These are phyloP conservation scores for Acanthochromis polyacanthus DNA, from an alignment of 2,113 vertebrate species.

Conservation along the genomic window DNA sequence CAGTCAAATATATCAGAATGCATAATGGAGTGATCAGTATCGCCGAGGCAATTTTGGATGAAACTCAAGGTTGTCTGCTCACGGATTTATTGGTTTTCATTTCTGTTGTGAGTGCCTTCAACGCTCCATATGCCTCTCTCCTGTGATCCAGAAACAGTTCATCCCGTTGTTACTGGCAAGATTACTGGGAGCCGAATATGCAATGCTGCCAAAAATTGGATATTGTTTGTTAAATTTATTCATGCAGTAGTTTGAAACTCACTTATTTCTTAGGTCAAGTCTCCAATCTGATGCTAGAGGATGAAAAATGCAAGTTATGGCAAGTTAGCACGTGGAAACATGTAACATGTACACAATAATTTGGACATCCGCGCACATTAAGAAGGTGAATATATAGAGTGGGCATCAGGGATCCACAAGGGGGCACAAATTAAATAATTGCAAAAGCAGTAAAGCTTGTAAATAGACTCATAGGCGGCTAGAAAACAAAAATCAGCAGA, in stretches of 20 bases:
- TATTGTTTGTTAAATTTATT: constrained; percentile 33
- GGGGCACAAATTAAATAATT: constrained; percentile 14
- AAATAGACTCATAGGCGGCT: background rate
- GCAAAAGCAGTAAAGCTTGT: background rate
- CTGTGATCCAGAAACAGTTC: constrained; percentile 54
- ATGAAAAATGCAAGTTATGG: constrained; percentile 16
- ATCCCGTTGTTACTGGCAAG: constrained; percentile 74
- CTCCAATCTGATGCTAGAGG: constrained; percentile 17
- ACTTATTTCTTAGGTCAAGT: constrained; percentile 14
- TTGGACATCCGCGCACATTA: too few species aligned
- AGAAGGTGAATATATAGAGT: too few species aligned
- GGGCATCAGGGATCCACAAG: constrained; percentile 22
- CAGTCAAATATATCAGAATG: constrained; percentile 60
- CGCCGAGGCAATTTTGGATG: constrained; percentile 63
- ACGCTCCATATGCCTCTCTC: constrained; percentile 61
- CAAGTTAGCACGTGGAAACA: constrained; percentile 1
- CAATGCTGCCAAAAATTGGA: constrained; percentile 39
- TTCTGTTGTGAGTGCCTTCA: constrained; percentile 54
- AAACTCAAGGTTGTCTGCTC: constrained; percentile 61
- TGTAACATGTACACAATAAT: background rate
- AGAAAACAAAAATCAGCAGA: too few species aligned
- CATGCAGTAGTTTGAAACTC: constrained; percentile 2
- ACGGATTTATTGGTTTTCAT: constrained; percentile 69
- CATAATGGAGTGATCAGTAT: constrained; percentile 56
- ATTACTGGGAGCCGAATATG: constrained; percentile 48